Evolutionary conservation across 2,888 invertebrate species (phyloP), one percentile per base, ranked within the genome.

Genomic region (Autographa gamma): DNA sequence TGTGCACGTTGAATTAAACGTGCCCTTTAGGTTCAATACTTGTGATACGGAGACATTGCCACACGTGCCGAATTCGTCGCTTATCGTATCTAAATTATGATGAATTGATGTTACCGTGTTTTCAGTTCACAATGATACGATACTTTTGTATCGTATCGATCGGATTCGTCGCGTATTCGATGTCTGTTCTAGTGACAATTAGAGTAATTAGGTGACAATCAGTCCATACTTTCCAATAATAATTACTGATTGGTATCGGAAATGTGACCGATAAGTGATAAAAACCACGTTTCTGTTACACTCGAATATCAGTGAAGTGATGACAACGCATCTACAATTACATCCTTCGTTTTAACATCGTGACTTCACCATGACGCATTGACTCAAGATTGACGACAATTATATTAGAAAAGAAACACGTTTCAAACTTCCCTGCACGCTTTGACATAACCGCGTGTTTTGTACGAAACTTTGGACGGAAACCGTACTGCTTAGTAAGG

Each of bases 401-500:
- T 41, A 13, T 25, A 25, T 5, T 48, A 48, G 8, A 3, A 48
- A n/a, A 48, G n/a, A 14, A 48, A 48, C 48, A 48, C 48, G 48
- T 48, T 48, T n/a, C 6, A n/a, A 48, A n/a, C n/a, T 48, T 48
- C 6, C 4, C 16, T 5, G 48, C 48, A 48, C 4, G 54, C 54
- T 56, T 19, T 56, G 25, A 25, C 25, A 25, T 56, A 56, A 56
- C 25, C 3, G 19, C 25, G 54, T 25, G 54, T 48, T 48, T 38
- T 38, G n/a, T 56, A 56, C 54, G 25, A 56, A 56, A 56, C 54
- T 56, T 56, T 13, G 54, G 13, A 56, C 13, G 19, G 54, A 56
- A 56, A 25, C 54, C 54, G 25, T 25, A 56, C 3, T 56, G 54
- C 54, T 25, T 56, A 56, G 11, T 56, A 56, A 56, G 19, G 54